A percentile compares a stretch with the other conserved stretches of the same genome.
phyloP scores from a whole-genome alignment of 2,888 invertebrate genomes.

The Chloroclystis v-ata region DNA sequence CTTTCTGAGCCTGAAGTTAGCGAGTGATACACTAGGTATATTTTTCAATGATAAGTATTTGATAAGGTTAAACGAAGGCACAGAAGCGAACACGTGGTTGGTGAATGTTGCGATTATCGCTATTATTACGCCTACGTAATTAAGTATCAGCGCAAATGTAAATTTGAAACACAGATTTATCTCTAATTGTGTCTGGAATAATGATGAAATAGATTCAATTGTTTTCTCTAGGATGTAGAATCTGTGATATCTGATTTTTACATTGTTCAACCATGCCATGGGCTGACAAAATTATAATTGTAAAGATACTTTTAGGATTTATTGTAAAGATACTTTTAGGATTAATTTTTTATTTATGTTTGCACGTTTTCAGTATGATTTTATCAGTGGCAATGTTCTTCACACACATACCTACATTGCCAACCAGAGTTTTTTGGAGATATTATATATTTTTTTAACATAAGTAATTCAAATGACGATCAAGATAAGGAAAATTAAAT shows the following conservation, averaged over 20 bases:
- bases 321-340: no score
- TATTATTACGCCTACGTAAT: slow-evolving; percentile 32
- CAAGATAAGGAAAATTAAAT: no score
- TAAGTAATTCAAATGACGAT: no score
- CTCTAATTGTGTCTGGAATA: slow-evolving; percentile 12
- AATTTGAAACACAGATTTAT: slow-evolving; percentile 11
- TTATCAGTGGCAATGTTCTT: no score
- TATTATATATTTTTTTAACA: no score
- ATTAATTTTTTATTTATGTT: no score
- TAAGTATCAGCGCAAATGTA: slow-evolving; percentile 16
- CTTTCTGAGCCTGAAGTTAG: slow-evolving; percentile 40
- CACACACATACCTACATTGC: no score
- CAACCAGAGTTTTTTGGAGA: no score
- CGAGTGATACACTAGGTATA: slow-evolving; percentile 39
- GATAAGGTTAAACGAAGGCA: slow-evolving; percentile 42
- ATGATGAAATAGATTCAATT: slow-evolving; percentile 11
- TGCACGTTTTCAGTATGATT: no score
- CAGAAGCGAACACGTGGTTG: slow-evolving; percentile 21
- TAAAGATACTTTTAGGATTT: no score
- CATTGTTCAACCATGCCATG: no score
- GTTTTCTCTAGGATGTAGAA: slow-evolving; percentile 1
- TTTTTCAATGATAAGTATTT: slow-evolving; percentile 43
- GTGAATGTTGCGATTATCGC: slow-evolving; percentile 35
- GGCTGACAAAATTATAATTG: no score
- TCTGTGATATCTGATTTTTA: slow-evolving; percentile 3